Percentiles rank a stretch among this genome's conserved stretches.
These are phyloP conservation scores for Tychaedon coryphoeus DNA, from an alignment of 2,113 vertebrate species.

Conservation along the genomic window DNA sequence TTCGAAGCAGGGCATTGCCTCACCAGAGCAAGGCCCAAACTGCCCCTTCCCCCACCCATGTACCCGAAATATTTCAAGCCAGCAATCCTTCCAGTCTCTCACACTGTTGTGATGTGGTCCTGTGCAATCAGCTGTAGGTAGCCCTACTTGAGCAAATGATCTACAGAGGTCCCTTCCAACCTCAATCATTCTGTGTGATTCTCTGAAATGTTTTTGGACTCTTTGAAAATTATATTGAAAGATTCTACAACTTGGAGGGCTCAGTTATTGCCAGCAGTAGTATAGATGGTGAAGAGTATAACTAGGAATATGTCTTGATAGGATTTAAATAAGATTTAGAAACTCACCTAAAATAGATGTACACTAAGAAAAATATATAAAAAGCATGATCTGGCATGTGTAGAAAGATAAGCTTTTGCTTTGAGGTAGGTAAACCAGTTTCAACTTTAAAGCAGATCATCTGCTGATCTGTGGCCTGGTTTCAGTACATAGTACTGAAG, in stretches of 20 bases:
- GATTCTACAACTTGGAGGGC: background rate
- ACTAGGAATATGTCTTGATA: background rate
- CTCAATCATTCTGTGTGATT: background rate
- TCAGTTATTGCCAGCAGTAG: background rate
- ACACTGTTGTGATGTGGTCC: background rate
- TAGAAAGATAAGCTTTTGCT: background rate
- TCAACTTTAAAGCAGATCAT: background rate
- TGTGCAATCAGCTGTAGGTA: background rate
- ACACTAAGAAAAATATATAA: background rate
- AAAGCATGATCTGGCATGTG: background rate
- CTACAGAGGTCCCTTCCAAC: background rate
- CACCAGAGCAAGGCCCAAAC: background rate
- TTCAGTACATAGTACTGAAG: background rate
- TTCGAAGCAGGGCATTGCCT: background rate
- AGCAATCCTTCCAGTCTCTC: background rate
- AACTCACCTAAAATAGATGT: background rate
- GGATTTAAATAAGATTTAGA: background rate
- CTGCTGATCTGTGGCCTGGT: background rate
- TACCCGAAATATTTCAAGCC: background rate
- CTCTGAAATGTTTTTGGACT: background rate
- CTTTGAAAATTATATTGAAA: background rate
- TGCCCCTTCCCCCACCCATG: background rate
- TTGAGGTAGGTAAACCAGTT: background rate
- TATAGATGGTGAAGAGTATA: background rate
- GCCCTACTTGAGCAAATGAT: background rate